phyloP scores from a whole-genome alignment of 23 tunicate species.

The Halocynthia roretzi region DNA sequence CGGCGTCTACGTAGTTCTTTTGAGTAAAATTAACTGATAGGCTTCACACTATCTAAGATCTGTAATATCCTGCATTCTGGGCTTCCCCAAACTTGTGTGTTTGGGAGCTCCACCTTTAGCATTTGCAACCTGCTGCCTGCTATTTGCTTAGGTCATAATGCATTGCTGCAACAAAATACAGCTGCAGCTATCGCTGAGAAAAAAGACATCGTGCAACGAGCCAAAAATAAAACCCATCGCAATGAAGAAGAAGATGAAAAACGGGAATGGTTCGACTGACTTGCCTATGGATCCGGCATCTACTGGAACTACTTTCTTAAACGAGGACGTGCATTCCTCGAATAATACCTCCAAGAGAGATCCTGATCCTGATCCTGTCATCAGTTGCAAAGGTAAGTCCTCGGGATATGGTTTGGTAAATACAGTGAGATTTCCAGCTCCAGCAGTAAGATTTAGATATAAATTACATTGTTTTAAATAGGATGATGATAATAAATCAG shows the following conservation, averaged over 20 bases:
- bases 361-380: too few species aligned
- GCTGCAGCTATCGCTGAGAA: background rate
- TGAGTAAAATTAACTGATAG: too few species aligned
- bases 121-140: too few species aligned
- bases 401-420: too few species aligned
- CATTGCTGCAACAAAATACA: slow-evolving; percentile 28
- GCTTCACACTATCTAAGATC: slow-evolving; percentile 12
- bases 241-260: background rate
- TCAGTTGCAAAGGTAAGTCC: too few species aligned
- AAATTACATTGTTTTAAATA: too few species aligned
- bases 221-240: background rate
- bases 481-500: too few species aligned
- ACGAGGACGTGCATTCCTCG: too few species aligned
- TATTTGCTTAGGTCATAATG: slow-evolving; percentile 7
- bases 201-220: background rate
- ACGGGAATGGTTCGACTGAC: slow-evolving; percentile 4
- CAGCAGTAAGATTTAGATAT: too few species aligned
- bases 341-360: too few species aligned
- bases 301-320: background rate
- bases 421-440: too few species aligned
- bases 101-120: background rate
- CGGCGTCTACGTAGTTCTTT: too few species aligned
- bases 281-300: background rate
- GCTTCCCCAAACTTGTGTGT: background rate
- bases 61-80: slow-evolving; percentile 4